Conservation (phyloP, 2,797 vertebrate species). For the Clarias pachynema region DNA sequence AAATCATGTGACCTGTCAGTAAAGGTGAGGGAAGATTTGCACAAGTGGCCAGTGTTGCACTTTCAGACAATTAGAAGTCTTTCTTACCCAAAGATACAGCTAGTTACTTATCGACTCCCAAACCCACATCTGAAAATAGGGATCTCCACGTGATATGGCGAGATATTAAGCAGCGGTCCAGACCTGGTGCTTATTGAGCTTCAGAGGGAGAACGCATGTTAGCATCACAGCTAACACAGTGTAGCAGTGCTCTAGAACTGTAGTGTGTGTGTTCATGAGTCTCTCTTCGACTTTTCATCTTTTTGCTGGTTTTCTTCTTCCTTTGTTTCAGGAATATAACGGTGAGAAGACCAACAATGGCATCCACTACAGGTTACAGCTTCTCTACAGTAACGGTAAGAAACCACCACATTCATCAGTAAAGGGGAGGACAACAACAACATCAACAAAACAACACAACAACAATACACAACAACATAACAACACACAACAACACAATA, state of each 20-base stretch:
- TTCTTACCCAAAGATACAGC: neutral
- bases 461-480: too few species aligned
- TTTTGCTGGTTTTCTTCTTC: neutral
- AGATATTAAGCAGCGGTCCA: neutral
- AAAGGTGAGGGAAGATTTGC: neutral
- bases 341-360: conserved; percentile 93
- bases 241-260: neutral
- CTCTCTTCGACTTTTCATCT: neutral
- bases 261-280: neutral
- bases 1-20: neutral
- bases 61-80: neutral
- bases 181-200: neutral
- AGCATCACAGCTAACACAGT: neutral
- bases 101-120: neutral
- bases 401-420: neutral
- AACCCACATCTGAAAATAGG: neutral
- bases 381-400: conserved; percentile 94
- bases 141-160: neutral
- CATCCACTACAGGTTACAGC: conserved; percentile 90
- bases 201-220: neutral
- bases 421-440: too few species aligned
- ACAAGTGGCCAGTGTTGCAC: neutral
- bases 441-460: too few species aligned
- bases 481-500: too few species aligned
- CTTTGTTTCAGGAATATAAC: conserved; percentile 78